A percentile compares a stretch with the other conserved stretches of the same genome.
These are phyloP conservation scores for Cirrhinus mrigala DNA, from an alignment of 2,797 vertebrate genomes.

Conservation along the genomic window DNA sequence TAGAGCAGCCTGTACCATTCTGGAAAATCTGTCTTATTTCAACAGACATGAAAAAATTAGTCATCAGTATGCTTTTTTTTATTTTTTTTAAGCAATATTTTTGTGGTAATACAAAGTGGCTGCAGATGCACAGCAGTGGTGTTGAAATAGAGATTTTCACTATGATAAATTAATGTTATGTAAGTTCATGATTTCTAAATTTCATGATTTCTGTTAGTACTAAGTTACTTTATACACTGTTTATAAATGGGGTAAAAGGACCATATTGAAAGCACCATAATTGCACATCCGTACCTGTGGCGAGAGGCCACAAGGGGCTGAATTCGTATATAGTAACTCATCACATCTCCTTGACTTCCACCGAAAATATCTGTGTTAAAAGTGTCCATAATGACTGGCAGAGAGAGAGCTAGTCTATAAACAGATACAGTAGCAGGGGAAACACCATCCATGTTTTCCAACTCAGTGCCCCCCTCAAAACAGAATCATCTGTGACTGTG, in stretches of 20 bases:
- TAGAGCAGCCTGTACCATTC: neutral
- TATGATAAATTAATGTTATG: neutral
- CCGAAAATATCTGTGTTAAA: conserved; percentile 51
- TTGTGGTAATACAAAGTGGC: neutral
- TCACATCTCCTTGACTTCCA: conserved; percentile 21
- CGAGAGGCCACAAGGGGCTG: conserved; percentile 11
- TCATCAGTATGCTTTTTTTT: neutral
- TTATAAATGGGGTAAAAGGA: neutral
- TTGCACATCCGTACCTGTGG: neutral
- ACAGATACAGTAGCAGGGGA: conserved; percentile 38
- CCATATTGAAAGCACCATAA: neutral
- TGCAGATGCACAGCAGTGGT: neutral
- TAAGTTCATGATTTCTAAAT: neutral
- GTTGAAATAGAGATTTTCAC: neutral
- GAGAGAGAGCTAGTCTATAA: conserved; percentile 37
- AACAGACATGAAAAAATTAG: neutral
- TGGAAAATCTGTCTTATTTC: conserved; percentile 1
- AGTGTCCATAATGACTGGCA: conserved; percentile 51
- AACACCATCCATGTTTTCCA: conserved; percentile 26
- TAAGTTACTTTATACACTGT: neutral
- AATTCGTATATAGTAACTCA: neutral
- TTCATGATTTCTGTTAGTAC: neutral
- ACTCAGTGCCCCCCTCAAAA: neutral
- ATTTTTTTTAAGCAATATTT: conserved; percentile 9
- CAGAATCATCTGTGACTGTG: neutral